Evolutionary conservation across 35 echinoderm and acorn worm species (phyloP).

Genomic region (Holothuria glaberrima): DNA sequence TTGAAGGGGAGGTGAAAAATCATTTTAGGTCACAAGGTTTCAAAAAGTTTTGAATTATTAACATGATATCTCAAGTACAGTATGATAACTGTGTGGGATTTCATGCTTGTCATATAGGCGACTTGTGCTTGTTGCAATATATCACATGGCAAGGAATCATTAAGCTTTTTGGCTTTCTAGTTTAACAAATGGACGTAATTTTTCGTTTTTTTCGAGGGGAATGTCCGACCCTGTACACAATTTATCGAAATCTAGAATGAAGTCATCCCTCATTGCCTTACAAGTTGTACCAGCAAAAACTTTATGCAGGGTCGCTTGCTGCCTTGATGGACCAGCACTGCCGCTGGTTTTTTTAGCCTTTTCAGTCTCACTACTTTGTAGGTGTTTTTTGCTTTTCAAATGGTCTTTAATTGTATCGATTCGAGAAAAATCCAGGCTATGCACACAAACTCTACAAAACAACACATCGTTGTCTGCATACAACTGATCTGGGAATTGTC

Average conservation of each 20-base stretch:
- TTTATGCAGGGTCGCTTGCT: not conserved
- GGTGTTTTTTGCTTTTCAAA: slow-evolving; percentile 5
- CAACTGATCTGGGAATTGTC: slow-evolving; percentile 47
- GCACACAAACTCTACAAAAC: slow-evolving; percentile 9
- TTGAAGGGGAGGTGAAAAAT: too few species aligned
- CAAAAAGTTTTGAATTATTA: too few species aligned
- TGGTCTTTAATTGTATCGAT: slow-evolving; percentile 59
- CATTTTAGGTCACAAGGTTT: too few species aligned
- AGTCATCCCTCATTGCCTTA: not conserved
- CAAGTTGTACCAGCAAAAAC: slow-evolving; percentile 22
- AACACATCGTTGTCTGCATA: slow-evolving; percentile 49
- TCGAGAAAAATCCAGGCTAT: slow-evolving; percentile 49
- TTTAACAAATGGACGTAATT: slow-evolving; percentile 65
- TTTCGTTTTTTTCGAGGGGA: slow-evolving; percentile 43
- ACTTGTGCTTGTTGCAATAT: too few species aligned
- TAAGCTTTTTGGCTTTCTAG: too few species aligned
- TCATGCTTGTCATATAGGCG: too few species aligned
- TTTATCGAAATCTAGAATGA: slow-evolving; percentile 29
- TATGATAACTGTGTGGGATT: too few species aligned
- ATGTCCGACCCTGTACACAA: slow-evolving; percentile 57
- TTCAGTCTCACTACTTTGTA: slow-evolving; percentile 20
- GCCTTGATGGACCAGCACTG: not conserved
- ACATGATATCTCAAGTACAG: too few species aligned
- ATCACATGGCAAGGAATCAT: too few species aligned
- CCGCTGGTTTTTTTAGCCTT: not conserved